A percentile compares a stretch with the other conserved stretches of the same genome.
Conservation (phyloP, 2,888 invertebrate species). For the Empis livida region DNA sequence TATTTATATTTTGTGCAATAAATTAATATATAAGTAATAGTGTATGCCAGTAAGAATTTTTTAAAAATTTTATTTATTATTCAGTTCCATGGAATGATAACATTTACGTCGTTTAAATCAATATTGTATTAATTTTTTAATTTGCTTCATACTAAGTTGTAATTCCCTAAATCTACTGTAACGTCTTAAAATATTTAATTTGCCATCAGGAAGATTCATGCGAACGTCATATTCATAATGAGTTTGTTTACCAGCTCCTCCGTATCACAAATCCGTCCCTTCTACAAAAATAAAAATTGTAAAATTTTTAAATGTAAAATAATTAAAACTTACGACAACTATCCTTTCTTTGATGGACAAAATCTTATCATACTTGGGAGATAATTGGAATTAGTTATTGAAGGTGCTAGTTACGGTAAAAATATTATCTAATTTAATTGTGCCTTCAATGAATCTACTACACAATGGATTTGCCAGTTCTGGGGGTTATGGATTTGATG, state of each 20-base stretch:
- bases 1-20: too few relatives aligned
- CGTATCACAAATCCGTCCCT: constrained; percentile 59
- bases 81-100: constrained; percentile 72
- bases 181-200: constrained; percentile 67
- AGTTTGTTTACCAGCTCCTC: constrained; percentile 68
- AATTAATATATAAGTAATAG: too few relatives aligned
- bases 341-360: constrained; percentile 39
- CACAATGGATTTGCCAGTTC: constrained; percentile 25
- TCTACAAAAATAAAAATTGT: constrained; percentile 14
- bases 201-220: constrained; percentile 55
- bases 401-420: constrained; percentile 7
- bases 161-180: constrained; percentile 80
- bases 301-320: background rate
- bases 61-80: constrained; percentile 29
- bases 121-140: background rate
- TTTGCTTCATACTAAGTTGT: constrained; percentile 61
- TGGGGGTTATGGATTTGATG: constrained; percentile 8
- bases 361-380: constrained; percentile 40
- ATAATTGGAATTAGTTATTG: constrained; percentile 30
- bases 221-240: constrained; percentile 87
- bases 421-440: background rate
- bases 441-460: constrained; percentile 22
- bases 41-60: background rate
- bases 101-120: constrained; percentile 46
- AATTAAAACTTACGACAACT: constrained; percentile 39